Base-by-base conservation (phyloP, 2,797 vertebrate genomes). In the Hemitrygon akajei region DNA sequence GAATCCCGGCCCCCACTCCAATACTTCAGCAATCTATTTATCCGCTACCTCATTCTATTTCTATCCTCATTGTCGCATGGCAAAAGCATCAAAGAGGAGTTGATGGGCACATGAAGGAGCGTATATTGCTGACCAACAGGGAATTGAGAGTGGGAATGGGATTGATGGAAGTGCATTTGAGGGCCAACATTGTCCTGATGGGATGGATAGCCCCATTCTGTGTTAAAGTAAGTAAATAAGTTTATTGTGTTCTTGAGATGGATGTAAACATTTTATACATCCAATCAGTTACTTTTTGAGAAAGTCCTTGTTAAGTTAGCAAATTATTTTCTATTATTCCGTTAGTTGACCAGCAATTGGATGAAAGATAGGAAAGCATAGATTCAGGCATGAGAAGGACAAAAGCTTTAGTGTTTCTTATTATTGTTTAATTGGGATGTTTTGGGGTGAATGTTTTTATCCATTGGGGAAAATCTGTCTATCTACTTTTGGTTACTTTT, bases 401-500 rank as follows among this genome's bases (percentile, higher is more conserved):
- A 87, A 66, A 87, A 87, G 18, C 58, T 66, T 20, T 2, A 2
- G 12, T 20, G 18, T 66, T 37, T 34, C 2, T 89, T 20, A 66
- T 22, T 69, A 22, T 89, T 37, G 14, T 80, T 80, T 80, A 34
- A 80, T 12, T 37, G 27, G 56, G 76, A 37, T 87, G 84, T 34
- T 16, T 18, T 69, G 63, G 34, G 34, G 11, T 89, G 86, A 89
- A 69, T 66, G 22, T 22, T 37, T 63, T 63, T 69, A 69, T 89
- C n/a, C 34, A 22, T 89, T 89, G 60, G 66, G 27, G n/a, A 66
- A 12, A 87, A 89, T 66, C 76, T 40, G 18, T 73, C 30, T 18
- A 93, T 30, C 37, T 7, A 47, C 60, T 75, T 3, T 93, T 93
- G 40, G 20, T 92, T 18, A 69, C 86, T n/a, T 93, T 18, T 94